Base-by-base conservation (phyloP, 2,113 vertebrate genomes). In the Nerophis lumbriciformis region DNA sequence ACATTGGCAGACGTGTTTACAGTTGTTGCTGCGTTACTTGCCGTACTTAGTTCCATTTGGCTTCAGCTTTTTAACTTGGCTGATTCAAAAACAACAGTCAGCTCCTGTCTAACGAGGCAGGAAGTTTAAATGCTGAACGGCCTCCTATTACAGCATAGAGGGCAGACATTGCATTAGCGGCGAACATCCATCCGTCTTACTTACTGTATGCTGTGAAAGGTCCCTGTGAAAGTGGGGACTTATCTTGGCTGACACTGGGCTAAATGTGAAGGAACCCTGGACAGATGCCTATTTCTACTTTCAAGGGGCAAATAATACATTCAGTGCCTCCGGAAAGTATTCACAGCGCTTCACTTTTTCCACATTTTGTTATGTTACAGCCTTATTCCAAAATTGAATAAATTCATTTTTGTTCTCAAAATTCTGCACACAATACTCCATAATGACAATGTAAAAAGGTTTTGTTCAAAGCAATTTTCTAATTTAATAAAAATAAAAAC, bases 51-150 rank as follows among this genome's bases (percentile, higher is more conserved):
- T 16, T 48, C 53, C 61, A 69, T 72, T 70, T 76, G 21, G 51
- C 68, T 55, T 49, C 38, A 35, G 78, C 65, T 75, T 74, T 11
- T 65, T 56, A 76, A 66, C 70, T 66, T 72, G 72, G 81, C 70
- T 61, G 57, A 21, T 77, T 72, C 28, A 80, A 71, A 66, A 78
- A 73, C 69, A 78, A 66, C 71, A 75, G 70, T 63, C 69, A 82
- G 71, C 69, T 44, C 48, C 38, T 55, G 56, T 59, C 14, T 69
- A 63, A 81, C 66, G 53, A 69, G 39, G 66, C 47, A 16, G 66
- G 48, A 14, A 13, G 61, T 9, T 44, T 44, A 55, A 60, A 55
- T 51, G 67, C 55, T 1, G 5, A 78, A 64, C n/a, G 45, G 21
- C 14, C 38, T 13, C 50, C 12, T 53, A 48, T 14, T 12, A 16